Base-by-base conservation (phyloP, 1,140 invertebrate species). In the Sycophila sp. region DNA sequence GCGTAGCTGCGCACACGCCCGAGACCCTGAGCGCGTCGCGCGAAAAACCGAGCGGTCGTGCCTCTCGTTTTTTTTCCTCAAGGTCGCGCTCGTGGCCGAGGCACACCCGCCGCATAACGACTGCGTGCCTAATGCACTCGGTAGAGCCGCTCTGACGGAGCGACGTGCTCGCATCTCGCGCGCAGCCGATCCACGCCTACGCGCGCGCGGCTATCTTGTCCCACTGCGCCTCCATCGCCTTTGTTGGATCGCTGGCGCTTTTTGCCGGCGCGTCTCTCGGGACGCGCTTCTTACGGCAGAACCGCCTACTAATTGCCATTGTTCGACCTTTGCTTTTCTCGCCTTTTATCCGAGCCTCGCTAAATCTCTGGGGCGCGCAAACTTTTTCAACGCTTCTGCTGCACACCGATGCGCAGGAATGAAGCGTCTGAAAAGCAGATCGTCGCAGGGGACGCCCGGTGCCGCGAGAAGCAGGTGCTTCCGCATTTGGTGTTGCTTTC, bases 401-500 rank as follows among this genome's bases (percentile, higher is more conserved):
- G n/a, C n/a, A n/a, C n/a, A 22, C 13, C 13, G 19, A 24, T 42
- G 40, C 32, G 38, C 49, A 42, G 53, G 55, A 66, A 55, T 66
- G 34, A 42, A 66, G 62, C n/a, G 28, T 24, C 8, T 22, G n/a
- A 51, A 66, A 66, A 66, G 32, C 34, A 55, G 49, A 66, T 66
- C 49, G 22, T 55, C 47, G 34, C 24, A 34, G 22, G 34, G 45
- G 45, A 51, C 28, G 45, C 59, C 3, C n/a, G 19, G 5, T 24
- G 11, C 2, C 15, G 26, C 28, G 24, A 17, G 11, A 15, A 32
- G 51, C 64, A 56, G 53, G 40, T 38, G 42, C 55, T 68, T 67
- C 65, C 45, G 58, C 47, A 22, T 62, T 69, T 62, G 17, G 58
- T 62, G 36, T 49, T 30, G 19, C 59, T 58, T 68, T 68, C 55